Evolutionary conservation across 2,113 vertebrate genomes (phyloP), one percentile per base, ranked within the genome.

Genomic region (Arizona elegans): DNA sequence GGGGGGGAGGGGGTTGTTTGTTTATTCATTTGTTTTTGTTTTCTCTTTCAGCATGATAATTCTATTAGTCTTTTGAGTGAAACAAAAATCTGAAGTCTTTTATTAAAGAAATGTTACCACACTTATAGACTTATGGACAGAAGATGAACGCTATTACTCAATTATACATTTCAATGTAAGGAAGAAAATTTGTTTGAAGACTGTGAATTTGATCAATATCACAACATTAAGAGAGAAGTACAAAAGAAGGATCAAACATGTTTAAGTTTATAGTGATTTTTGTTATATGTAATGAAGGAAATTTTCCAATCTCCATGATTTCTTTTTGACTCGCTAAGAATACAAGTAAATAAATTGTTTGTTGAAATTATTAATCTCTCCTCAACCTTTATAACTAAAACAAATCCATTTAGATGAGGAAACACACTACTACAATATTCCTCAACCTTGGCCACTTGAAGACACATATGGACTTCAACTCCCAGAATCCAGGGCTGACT

Each of bases 121-220:
- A 70, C 89, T 43, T 8, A 90, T 2, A 47, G 93, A 85, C 1
- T 58, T 5, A 85, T 6, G 38, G 43, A 86, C 2, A 92, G 87
- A 89, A 56, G 89, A 55, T 50, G 2, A 81, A n/a, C 2, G 23
- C 24, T 59, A 19, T 26, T 86, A 87, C 75, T 93, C 91, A 94
- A 90, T 92, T 53, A 15, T 2, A 54, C 0, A 90, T 94, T 54
- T 93, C 24, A 62, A 62, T 53, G 43, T 90, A 56, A 2, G 89
- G 88, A 50, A 70, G 43, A 4, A 6, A 56, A 70, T 0, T 33
- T 87, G 85, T 56, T 62, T 8, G 11, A 8, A 15, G 50, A 0
- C 17, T 91, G 55, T 90, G 50, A 70, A 56, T 95, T 91, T 92
- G 47, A 33, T 90, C 88, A 91, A 94, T 92, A 2, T 8, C 90